Evolutionary conservation across 2,113 vertebrate genomes (phyloP).

Genomic region (Connochaetes taurinus): DNA sequence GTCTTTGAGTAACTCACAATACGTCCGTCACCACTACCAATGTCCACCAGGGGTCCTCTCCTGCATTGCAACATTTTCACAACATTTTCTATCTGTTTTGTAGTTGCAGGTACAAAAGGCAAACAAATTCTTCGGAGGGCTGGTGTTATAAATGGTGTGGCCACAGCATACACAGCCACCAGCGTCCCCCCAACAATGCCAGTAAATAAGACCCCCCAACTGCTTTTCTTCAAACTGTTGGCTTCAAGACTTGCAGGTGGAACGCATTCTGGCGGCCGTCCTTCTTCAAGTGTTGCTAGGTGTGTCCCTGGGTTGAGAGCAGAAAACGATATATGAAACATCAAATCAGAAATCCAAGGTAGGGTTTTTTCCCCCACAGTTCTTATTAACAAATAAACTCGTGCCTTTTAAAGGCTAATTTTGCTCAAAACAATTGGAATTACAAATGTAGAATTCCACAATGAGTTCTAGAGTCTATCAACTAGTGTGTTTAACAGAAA

Average conservation of each 20-base stretch:
- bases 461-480: background rate
- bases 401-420: background rate
- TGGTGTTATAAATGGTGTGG: constrained; percentile 87
- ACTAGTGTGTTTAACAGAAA: background rate
- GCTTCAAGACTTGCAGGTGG: background rate
- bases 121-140: constrained; percentile 91
- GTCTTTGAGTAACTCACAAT: constrained; percentile 83
- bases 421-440: background rate
- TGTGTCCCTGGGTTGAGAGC: background rate
- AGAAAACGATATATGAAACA: background rate
- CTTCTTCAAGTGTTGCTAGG: accelerated
- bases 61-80: constrained; percentile 81
- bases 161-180: constrained; percentile 85
- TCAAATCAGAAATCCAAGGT: background rate
- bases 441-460: background rate
- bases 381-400: background rate
- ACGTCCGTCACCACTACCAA: constrained; percentile 95
- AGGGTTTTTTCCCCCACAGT: background rate
- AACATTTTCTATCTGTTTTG: constrained; percentile 88
- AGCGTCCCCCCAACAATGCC: constrained; percentile 83
- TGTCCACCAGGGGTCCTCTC: constrained; percentile 86
- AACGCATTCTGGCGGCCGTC: accelerated
- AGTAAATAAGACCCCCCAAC: constrained; percentile 80
- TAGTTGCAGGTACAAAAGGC: constrained; percentile 94
- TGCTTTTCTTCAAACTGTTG: background rate